Conservation (phyloP, 2,797 vertebrate genomes). For the Sebastes glaucus region DNA sequence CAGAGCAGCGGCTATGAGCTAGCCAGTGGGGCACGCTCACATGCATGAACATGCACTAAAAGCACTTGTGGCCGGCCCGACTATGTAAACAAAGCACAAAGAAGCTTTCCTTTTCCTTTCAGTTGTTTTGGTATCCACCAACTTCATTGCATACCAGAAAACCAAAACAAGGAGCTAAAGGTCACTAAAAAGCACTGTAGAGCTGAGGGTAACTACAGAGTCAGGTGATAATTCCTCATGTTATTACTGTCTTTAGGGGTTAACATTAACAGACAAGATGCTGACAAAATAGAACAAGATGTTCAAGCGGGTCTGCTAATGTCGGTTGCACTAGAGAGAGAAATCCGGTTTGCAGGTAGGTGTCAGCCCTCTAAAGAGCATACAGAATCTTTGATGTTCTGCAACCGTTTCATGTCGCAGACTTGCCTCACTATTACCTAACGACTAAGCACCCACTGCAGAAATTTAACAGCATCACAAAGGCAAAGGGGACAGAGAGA, state of each 20-base stretch:
- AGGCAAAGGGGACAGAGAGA: slow-evolving; percentile 27
- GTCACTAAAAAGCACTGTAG: too few relatives aligned
- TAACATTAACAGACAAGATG: background rate
- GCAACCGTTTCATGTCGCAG: slow-evolving; percentile 51
- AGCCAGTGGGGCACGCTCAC: too few relatives aligned
- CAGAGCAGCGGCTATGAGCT: too few relatives aligned
- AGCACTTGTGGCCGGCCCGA: too few relatives aligned
- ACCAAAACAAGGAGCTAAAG: too few relatives aligned
- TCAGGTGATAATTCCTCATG: background rate
- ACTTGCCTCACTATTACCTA: slow-evolving; percentile 38
- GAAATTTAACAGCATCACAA: slow-evolving; percentile 45
- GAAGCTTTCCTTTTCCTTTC: too few relatives aligned
- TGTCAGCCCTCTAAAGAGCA: slow-evolving; percentile 30
- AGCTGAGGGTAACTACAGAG: too few relatives aligned
- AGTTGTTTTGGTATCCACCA: background rate
- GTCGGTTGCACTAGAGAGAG: background rate
- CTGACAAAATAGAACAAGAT: background rate
- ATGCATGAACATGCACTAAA: too few relatives aligned
- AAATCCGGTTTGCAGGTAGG: background rate
- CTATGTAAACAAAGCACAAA: too few relatives aligned
- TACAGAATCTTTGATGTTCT: slow-evolving; percentile 46
- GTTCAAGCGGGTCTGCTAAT: background rate
- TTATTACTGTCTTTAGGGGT: background rate
- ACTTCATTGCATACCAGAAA: background rate
- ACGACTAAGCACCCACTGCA: slow-evolving; percentile 23